Evolutionary conservation across 2,888 invertebrate genomes (phyloP).

Genomic region (Dynastes hyllus): DNA sequence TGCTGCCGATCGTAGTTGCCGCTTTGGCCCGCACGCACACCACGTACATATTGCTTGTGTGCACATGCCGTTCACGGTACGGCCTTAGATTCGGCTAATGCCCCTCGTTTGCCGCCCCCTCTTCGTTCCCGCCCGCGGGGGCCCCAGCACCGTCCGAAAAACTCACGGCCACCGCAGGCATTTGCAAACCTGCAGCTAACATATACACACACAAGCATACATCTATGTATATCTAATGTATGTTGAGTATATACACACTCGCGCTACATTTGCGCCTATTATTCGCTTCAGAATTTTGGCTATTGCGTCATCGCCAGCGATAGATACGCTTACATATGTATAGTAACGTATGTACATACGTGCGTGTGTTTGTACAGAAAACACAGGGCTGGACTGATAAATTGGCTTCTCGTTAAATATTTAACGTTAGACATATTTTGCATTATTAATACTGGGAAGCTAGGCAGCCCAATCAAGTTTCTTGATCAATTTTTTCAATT

Average conservation of each 20-base stretch:
- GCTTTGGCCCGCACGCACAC: conserved; percentile 61
- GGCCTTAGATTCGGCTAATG: conserved; percentile 79
- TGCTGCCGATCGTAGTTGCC: conserved; percentile 31
- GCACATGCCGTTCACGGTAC: conserved; percentile 72
- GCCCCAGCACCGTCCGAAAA: conserved; percentile 53
- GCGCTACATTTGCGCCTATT: conserved; percentile 54
- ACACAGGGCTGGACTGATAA: conserved; percentile 10
- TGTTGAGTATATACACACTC: conserved; percentile 4
- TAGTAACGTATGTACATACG: not conserved
- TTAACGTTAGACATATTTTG: no score
- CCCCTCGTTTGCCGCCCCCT: conserved; percentile 75
- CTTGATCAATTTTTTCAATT: no score
- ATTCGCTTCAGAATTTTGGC: conserved; percentile 57
- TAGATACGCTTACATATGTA: conserved; percentile 34
- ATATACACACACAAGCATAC: conserved; percentile 20
- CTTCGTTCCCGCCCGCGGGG: conserved; percentile 61
- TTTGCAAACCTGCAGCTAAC: conserved; percentile 65
- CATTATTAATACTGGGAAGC: no score
- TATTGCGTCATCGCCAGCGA: conserved; percentile 57
- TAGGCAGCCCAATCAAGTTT: no score
- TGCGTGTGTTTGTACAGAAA: not conserved
- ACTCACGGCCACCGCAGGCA: conserved; percentile 58
- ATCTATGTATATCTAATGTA: conserved; percentile 40
- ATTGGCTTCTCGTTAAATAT: not conserved
- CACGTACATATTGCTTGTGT: conserved; percentile 63